Percentiles rank a stretch among this genome's conserved stretches.
phyloP scores from a whole-genome alignment of 1,140 invertebrate species.

The Coenobita brevimanus region DNA sequence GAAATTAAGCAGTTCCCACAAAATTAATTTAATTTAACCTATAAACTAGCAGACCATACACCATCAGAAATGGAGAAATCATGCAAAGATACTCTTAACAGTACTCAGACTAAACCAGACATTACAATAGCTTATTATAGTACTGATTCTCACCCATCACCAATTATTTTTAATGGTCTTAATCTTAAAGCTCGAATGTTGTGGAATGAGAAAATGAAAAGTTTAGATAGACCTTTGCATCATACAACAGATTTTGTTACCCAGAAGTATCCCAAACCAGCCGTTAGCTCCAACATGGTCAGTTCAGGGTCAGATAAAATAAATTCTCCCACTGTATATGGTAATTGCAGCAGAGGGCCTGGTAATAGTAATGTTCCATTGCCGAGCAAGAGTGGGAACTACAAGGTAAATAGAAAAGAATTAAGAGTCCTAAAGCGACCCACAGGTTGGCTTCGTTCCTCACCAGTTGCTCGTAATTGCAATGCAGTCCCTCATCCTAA shows the following conservation, averaged over 20 bases:
- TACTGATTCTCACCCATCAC: slow-evolving; percentile 14
- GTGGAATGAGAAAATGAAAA: slow-evolving; percentile 38
- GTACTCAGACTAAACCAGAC: too few species aligned
- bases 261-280: too few species aligned
- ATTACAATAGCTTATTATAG: too few species aligned
- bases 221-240: too few species aligned
- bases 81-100: too few species aligned
- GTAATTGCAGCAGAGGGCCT: background rate
- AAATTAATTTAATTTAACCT: too few species aligned
- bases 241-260: too few species aligned
- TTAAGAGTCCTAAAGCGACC: background rate
- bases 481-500: background rate
- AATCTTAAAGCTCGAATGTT: slow-evolving; percentile 26
- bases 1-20: too few species aligned
- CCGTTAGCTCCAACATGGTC: too few species aligned
- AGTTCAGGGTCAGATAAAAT: too few species aligned
- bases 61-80: too few species aligned
- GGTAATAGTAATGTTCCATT: background rate
- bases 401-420: background rate
- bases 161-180: slow-evolving; percentile 22
- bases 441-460: slow-evolving; percentile 36
- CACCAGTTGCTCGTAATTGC: slow-evolving; percentile 11
- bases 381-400: background rate
- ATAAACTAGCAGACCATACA: too few species aligned
- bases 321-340: background rate